Conservation (phyloP, 2,888 invertebrate genomes). For the Leptinotarsa peninsularis region DNA sequence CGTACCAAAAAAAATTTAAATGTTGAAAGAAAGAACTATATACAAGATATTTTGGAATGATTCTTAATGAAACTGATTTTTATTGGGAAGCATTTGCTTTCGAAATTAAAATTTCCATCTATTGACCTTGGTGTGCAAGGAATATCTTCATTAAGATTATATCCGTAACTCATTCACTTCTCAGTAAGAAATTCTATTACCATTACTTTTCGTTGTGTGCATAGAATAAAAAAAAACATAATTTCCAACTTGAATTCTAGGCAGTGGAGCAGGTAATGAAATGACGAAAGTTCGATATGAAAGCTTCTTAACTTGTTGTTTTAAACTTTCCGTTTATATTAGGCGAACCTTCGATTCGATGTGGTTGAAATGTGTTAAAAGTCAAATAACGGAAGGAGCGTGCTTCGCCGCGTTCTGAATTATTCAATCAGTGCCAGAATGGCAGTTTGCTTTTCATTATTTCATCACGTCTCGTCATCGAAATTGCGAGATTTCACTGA, state of each 20-base stretch:
- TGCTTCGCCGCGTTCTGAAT: slow-evolving; percentile 54
- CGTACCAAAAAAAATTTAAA: too few species aligned
- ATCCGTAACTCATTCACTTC: too few species aligned
- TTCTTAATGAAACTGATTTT: too few species aligned
- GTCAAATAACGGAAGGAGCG: slow-evolving; percentile 55
- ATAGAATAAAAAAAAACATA: not conserved
- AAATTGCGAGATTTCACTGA: slow-evolving; percentile 53
- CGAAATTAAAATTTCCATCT: too few species aligned
- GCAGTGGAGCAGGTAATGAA: slow-evolving; percentile 27
- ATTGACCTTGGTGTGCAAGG: too few species aligned
- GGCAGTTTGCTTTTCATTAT: slow-evolving; percentile 56
- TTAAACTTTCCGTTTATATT: slow-evolving; percentile 44
- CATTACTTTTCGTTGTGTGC: not conserved
- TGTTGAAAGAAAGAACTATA: too few species aligned
- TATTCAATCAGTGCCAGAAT: slow-evolving; percentile 56
- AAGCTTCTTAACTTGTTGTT: slow-evolving; percentile 31
- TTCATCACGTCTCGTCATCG: slow-evolving; percentile 56
- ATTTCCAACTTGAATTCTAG: slow-evolving; percentile 15
- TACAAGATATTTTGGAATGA: too few species aligned
- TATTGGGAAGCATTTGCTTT: too few species aligned
- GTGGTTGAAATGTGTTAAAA: slow-evolving; percentile 56
- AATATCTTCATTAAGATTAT: too few species aligned
- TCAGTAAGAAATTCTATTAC: not conserved
- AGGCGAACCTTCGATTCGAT: slow-evolving; percentile 25
- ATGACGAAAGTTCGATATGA: slow-evolving; percentile 27